Conservation (phyloP, 2,888 invertebrate species). For the Lasioglossum calceatum region DNA sequence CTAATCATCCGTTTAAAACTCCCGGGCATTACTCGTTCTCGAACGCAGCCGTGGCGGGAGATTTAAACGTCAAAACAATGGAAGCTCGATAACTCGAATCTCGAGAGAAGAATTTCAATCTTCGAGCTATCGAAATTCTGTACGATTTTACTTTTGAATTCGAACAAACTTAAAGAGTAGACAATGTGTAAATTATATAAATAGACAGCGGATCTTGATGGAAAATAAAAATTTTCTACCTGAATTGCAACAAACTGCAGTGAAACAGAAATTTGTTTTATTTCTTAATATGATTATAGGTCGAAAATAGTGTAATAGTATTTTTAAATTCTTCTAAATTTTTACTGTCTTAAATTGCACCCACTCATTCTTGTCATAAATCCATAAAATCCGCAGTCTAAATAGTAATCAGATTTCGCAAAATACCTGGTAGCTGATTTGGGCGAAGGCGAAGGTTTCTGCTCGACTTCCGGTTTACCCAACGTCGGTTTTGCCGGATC, state of each 20-base stretch:
- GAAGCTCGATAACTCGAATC: not conserved
- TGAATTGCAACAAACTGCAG: no score
- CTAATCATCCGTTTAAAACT: not conserved
- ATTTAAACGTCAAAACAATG: not conserved
- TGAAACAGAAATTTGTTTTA: no score
- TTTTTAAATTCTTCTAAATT: no score
- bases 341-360: no score
- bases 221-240: no score
- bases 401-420: not conserved
- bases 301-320: no score
- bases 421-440: conserved; percentile 54
- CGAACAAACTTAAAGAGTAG: not conserved
- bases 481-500: conserved; percentile 32
- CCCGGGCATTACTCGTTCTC: not conserved
- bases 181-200: not conserved
- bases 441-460: conserved; percentile 25
- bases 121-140: not conserved
- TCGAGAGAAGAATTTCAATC: not conserved
- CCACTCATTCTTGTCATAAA: no score
- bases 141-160: not conserved
- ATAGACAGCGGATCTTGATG: no score
- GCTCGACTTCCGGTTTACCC: conserved; percentile 46
- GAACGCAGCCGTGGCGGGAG: not conserved
- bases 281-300: no score
- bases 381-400: no score